These are phyloP conservation scores for Pelodytes ibericus DNA, from an alignment of 2,797 vertebrate species.

Conservation along the genomic window DNA sequence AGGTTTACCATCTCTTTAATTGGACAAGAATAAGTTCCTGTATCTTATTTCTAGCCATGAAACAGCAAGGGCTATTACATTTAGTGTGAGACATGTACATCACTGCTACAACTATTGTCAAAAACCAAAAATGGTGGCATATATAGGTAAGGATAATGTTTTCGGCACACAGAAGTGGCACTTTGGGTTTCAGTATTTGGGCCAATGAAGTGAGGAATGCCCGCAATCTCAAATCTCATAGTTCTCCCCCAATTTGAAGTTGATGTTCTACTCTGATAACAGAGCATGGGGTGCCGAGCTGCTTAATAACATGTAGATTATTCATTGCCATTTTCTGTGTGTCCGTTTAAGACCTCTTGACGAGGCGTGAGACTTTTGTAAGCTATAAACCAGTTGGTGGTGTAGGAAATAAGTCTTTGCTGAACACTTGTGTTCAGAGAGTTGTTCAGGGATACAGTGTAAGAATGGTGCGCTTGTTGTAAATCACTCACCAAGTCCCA, in stretches of 20 bases:
- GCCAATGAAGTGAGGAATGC: conserved; percentile 74
- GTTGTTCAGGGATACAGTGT: conserved; percentile 69
- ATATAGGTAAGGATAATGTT: conserved; percentile 60
- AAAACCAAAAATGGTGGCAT: too few relatives aligned
- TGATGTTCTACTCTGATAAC: conserved; percentile 55
- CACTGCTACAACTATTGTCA: too few relatives aligned
- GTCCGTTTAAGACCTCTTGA: conserved; percentile 41
- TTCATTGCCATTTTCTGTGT: conserved; percentile 57
- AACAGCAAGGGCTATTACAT: too few relatives aligned
- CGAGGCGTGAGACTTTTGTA: conserved; percentile 56
- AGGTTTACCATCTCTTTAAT: too few relatives aligned
- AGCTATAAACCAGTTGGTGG: conserved; percentile 67
- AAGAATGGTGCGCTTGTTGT: conserved; percentile 76
- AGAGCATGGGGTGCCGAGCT: conserved; percentile 49
- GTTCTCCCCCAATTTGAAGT: conserved; percentile 69
- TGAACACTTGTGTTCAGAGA: conserved; percentile 75
- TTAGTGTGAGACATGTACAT: too few relatives aligned
- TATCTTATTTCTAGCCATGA: too few relatives aligned
- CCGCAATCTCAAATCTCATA: conserved; percentile 73
- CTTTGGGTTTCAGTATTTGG: conserved; percentile 61
- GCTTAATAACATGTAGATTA: conserved; percentile 52
- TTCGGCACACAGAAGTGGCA: conserved; percentile 59
- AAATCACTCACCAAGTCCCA: conserved; percentile 70
- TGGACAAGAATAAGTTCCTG: too few relatives aligned
- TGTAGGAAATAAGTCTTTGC: conserved; percentile 71